Evolutionary conservation across 2,797 vertebrate genomes (phyloP).

Genomic region (Ceryle rudis): DNA sequence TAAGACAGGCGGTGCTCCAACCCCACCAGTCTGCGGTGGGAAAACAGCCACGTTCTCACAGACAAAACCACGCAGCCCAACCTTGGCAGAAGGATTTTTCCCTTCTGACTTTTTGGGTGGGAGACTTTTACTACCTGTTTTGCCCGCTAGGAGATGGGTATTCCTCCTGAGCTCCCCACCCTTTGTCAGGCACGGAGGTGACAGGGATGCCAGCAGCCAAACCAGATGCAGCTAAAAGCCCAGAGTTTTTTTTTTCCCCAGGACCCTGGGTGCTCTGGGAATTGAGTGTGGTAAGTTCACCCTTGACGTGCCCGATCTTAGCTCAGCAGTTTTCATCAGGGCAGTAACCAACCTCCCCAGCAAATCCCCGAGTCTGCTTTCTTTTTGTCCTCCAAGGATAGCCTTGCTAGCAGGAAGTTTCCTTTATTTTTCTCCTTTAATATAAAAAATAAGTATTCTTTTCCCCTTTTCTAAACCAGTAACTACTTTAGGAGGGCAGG

Average conservation of each 20-base stretch:
- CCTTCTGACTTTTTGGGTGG: not conserved
- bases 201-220: not conserved
- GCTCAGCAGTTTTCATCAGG: not conserved
- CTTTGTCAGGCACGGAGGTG: not conserved
- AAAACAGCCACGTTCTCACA: accelerated
- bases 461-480: not conserved
- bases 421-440: not conserved
- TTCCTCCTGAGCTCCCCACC: accelerated
- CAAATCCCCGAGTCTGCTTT: not conserved
- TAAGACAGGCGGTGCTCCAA: not conserved
- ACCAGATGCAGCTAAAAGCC: not conserved
- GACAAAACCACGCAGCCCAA: not conserved
- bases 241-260: not conserved
- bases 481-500: not conserved
- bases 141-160: not conserved
- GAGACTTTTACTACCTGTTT: not conserved
- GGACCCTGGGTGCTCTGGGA: not conserved
- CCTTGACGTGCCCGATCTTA: not conserved
- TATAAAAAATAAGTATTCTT: too few species aligned
- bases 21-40: not conserved
- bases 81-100: not conserved
- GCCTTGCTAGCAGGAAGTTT: not conserved
- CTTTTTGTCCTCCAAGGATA: not conserved
- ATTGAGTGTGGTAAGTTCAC: not conserved
- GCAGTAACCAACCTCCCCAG: not conserved